phyloP scores from a whole-genome alignment of 2,113 vertebrate genomes.

The Thunnus maccoyii region DNA sequence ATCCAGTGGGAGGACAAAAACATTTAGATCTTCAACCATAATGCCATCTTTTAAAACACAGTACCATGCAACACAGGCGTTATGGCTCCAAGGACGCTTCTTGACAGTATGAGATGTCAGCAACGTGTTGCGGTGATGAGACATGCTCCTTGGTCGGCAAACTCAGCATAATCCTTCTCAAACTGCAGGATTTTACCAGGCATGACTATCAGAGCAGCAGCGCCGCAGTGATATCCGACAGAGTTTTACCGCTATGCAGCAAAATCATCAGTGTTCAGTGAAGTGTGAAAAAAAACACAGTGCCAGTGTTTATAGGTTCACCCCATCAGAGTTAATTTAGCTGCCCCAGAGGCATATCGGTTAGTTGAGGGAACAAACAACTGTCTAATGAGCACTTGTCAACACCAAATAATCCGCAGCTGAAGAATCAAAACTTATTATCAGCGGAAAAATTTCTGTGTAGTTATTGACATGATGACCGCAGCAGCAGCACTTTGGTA shows the following conservation, averaged over 20 bases:
- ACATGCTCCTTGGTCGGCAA: not conserved
- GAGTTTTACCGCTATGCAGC: not conserved
- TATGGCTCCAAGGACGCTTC: constrained; percentile 8
- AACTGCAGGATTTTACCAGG: constrained; percentile 26
- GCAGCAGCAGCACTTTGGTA: not conserved
- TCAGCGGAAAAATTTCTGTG: not conserved
- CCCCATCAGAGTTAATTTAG: constrained; percentile 31
- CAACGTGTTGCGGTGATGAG: constrained; percentile 5
- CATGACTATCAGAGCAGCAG: not conserved
- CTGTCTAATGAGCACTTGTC: constrained; percentile 34
- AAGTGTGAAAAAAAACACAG: not conserved
- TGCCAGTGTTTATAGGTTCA: not conserved
- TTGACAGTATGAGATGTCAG: constrained; percentile 41
- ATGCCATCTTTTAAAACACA: not conserved
- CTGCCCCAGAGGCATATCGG: not conserved
- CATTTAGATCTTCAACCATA: not conserved
- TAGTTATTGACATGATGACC: constrained; percentile 15
- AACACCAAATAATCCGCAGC: constrained; percentile 24
- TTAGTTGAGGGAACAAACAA: constrained; percentile 36
- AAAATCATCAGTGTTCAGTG: constrained; percentile 28
- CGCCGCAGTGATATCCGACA: not conserved
- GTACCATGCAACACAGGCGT: not conserved
- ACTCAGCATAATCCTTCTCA: constrained; percentile 19
- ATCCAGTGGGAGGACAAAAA: not conserved
- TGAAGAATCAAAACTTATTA: constrained; percentile 2